Evolutionary conservation across 2,888 invertebrate species (phyloP).

Genomic region (Bugula neritina): DNA sequence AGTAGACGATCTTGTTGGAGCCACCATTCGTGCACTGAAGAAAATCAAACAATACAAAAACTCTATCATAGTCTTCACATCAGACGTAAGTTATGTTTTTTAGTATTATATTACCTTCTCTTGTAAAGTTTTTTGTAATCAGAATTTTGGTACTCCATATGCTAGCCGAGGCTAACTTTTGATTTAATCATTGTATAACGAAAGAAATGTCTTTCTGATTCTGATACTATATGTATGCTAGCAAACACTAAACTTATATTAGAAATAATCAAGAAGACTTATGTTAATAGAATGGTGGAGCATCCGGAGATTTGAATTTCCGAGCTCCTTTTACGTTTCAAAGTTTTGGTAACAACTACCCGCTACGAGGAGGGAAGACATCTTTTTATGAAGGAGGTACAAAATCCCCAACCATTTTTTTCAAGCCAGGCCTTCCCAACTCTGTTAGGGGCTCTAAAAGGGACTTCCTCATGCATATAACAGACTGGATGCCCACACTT

Average conservation of each 20-base stretch:
- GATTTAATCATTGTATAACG: too few species aligned
- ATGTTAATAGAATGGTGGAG: conserved; percentile 8
- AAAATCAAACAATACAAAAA: conserved; percentile 66
- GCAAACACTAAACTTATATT: too few species aligned
- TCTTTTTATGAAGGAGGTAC: conserved; percentile 22
- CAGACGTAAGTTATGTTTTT: conserved; percentile 86
- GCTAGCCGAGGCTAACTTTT: too few species aligned
- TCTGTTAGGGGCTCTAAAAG: background rate
- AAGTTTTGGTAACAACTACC: conserved; percentile 26
- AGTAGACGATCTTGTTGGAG: conserved; percentile 74
- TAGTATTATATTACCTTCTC: too few species aligned
- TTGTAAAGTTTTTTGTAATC: too few species aligned
- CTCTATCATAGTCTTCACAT: conserved; percentile 72
- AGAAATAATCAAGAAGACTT: too few species aligned
- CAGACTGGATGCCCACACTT: conserved; percentile 17
- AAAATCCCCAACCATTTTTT: background rate
- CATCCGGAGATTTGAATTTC: background rate
- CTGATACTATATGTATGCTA: too few species aligned
- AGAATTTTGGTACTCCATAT: too few species aligned
- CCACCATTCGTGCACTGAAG: conserved; percentile 64
- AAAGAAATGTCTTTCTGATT: too few species aligned
- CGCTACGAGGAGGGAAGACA: conserved; percentile 21
- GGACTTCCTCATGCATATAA: conserved; percentile 25
- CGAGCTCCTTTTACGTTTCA: background rate
- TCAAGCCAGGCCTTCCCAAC: conserved; percentile 9